Evolutionary conservation across 2,797 vertebrate genomes (phyloP).

Genomic region (Spizella passerina): DNA sequence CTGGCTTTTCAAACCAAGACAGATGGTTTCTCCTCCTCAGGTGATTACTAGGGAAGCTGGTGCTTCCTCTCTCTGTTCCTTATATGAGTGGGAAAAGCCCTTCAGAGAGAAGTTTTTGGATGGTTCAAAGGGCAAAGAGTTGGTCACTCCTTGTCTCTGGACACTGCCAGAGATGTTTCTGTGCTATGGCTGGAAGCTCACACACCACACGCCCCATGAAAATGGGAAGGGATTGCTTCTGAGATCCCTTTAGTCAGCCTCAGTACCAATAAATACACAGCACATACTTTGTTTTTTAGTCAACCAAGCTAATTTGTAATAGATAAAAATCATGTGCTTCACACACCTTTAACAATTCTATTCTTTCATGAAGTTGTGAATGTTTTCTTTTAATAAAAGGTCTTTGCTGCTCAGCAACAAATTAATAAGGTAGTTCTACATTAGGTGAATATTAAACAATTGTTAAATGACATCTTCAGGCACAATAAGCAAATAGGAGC

Average conservation of each 20-base stretch:
- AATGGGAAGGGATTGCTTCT: not conserved
- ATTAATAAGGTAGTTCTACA: not conserved
- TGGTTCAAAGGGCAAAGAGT: not conserved
- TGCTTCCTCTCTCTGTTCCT: accelerated
- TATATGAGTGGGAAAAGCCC: not conserved
- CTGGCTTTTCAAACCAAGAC: not conserved
- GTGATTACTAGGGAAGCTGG: not conserved
- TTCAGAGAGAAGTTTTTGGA: not conserved
- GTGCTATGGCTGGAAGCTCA: not conserved
- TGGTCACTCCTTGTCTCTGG: not conserved
- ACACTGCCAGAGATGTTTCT: not conserved
- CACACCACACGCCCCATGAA: too few species aligned
- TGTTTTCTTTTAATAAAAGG: not conserved
- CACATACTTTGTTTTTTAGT: not conserved
- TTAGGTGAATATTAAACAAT: slow-evolving; percentile 37
- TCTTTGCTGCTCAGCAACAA: not conserved
- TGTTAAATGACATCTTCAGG: slow-evolving; percentile 10
- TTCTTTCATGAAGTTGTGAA: not conserved
- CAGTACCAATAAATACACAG: not conserved
- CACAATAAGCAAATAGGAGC: slow-evolving; percentile 12
- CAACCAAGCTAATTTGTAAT: not conserved
- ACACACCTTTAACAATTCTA: not conserved
- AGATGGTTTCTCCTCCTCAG: not conserved
- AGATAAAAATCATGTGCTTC: not conserved
- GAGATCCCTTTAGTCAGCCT: not conserved